These are phyloP conservation scores for Cremastinae sp. DNA, from an alignment of 2,888 invertebrate genomes.

Conservation along the genomic window DNA sequence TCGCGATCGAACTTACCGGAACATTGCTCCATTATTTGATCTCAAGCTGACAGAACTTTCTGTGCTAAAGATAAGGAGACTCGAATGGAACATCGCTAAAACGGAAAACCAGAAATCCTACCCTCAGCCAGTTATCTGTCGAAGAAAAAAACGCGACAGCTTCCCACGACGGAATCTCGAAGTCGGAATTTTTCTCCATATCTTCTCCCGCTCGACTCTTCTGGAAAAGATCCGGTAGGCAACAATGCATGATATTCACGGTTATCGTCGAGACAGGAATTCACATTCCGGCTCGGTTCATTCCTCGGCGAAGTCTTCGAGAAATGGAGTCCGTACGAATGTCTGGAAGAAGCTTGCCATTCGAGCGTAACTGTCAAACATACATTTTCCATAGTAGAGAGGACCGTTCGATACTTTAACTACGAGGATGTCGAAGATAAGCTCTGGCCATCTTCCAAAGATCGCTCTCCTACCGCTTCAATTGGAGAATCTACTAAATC, in stretches of 20 bases:
- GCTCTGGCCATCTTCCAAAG: conserved; percentile 60
- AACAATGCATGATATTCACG: conserved; percentile 44
- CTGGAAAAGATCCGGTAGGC: conserved; percentile 41
- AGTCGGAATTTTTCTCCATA: conserved; percentile 30
- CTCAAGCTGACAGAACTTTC: conserved; percentile 11
- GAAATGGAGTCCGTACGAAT: neutral
- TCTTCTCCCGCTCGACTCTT: neutral
- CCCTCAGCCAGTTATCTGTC: conserved; percentile 30
- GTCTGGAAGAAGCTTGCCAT: conserved; percentile 41
- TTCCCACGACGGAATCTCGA: conserved; percentile 30
- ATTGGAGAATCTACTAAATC: conserved; percentile 39
- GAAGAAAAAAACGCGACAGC: conserved; percentile 9
- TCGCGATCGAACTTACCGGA: conserved; percentile 35
- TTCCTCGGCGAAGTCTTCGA: conserved; percentile 25
- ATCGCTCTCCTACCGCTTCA: conserved; percentile 26
- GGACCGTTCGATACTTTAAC: conserved; percentile 58
- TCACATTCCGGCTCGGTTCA: conserved; percentile 32
- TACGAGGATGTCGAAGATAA: conserved; percentile 57
- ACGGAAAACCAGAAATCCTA: conserved; percentile 39
- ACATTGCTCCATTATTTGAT: conserved; percentile 50
- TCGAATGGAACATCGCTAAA: conserved; percentile 48
- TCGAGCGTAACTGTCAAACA: conserved; percentile 47
- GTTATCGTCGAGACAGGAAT: conserved; percentile 23
- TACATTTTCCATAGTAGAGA: conserved; percentile 54
- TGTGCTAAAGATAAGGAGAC: conserved; percentile 35